Base-by-base conservation (phyloP, 2,797 vertebrate genomes). In the Mallotus villosus region DNA sequence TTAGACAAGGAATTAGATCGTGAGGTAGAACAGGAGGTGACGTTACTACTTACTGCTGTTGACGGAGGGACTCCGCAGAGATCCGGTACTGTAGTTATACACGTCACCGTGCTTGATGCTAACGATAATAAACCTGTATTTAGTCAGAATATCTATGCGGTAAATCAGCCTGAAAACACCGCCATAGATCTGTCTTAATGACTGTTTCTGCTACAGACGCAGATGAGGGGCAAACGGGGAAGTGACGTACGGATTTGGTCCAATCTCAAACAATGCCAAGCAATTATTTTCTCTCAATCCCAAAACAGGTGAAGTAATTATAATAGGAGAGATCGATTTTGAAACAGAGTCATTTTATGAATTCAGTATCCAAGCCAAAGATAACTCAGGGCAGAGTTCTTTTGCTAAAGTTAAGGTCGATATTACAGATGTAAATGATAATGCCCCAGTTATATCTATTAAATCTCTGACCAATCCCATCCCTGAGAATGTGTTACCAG, bases 101-200 rank as follows among this genome's bases (percentile, higher is more conserved):
- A 87, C 16, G 78, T 90, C 34, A 83, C 68, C 72, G 84, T 90
- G 1, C 81, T 91, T 2, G 90, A 91, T 82, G 90, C 85, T 8
- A 95, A 94, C 81, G 93, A 95, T 78, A 94, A 95, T 22, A 74
- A 11, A 0, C 90, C 90, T 5, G 74, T 85, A 17, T 94, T 94
- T 63, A 89, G 67, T 22, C 83, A 92, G 9, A 19, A 76, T 7
- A 72, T 91, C 1, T 94, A 94, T 80, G 75, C 72, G 63, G 82
- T 91, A 7, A 91, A 73, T 68, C 49, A 93, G 22, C 78, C 79
- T 21, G 94, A 94, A 84, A 89, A 93, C 73, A 77, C 90, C 9
- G 80, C 85, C 0, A 1, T 84, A 4, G 89, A 75, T 85, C 85
- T 0, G 1, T 64, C 0, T 85, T 94, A 1, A 3, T 92, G 0